Conservation (phyloP, 1,140 invertebrate genomes). For the Gryon sp. region DNA sequence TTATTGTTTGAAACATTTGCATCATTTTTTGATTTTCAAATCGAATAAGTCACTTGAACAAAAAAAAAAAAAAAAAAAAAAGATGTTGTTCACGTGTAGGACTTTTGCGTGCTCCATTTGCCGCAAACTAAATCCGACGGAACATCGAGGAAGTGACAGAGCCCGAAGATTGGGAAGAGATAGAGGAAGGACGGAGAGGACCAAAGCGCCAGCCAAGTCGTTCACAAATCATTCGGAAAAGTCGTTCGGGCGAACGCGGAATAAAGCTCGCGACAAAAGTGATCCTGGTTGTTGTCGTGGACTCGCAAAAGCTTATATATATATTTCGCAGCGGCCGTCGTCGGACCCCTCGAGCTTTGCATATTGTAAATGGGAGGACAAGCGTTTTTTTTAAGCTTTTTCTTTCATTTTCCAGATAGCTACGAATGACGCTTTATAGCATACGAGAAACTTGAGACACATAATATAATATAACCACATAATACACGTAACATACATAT, state of each 20-base stretch:
- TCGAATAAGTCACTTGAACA: too few species aligned
- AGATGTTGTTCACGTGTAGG: too few species aligned
- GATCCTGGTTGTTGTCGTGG: slow-evolving; percentile 1
- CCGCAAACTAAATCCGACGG: slow-evolving; percentile 17
- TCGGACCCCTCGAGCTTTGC: background rate
- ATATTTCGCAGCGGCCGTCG: slow-evolving; percentile 5
- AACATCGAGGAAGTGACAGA: too few species aligned
- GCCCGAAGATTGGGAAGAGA: too few species aligned
- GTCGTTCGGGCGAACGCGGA: slow-evolving; percentile 16
- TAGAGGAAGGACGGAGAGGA: too few species aligned
- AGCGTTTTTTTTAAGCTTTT: too few species aligned
- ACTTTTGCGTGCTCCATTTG: too few species aligned
- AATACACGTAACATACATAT: slow-evolving; percentile 37
- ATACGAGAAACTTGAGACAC: slow-evolving; percentile 35
- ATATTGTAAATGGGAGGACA: slow-evolving; percentile 30
- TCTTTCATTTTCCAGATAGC: too few species aligned
- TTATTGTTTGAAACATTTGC: too few species aligned
- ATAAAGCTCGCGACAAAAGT: slow-evolving; percentile 29
- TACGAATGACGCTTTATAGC: slow-evolving; percentile 29
- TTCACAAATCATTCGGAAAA: slow-evolving; percentile 39
- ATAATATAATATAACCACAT: slow-evolving; percentile 45
- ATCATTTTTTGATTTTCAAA: too few species aligned
- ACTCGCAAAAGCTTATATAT: slow-evolving; percentile 5
- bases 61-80: too few species aligned
- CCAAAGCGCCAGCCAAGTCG: too few species aligned